These are phyloP conservation scores for Leptinotarsa tumamoca DNA, from an alignment of 2,888 invertebrate species.

Conservation along the genomic window DNA sequence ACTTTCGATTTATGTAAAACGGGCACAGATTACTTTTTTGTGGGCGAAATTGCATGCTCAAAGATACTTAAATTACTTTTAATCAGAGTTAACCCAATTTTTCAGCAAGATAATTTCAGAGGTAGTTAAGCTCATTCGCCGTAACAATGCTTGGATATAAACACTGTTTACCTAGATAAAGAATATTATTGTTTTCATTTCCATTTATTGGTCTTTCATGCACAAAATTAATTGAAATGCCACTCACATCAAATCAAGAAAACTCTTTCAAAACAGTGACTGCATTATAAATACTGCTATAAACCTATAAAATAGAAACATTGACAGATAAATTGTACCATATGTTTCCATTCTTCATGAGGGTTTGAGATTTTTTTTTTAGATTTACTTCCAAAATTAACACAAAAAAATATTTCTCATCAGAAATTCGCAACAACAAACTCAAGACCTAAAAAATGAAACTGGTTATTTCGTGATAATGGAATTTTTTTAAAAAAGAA, in stretches of 20 bases:
- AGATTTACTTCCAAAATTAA: no score
- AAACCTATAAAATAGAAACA: no score
- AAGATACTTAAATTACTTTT: conserved; percentile 54
- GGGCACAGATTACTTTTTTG: conserved; percentile 52
- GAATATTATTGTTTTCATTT: conserved; percentile 2
- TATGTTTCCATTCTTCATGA: no score
- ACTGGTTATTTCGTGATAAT: no score
- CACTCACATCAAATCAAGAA: not conserved
- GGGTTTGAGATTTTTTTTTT: no score
- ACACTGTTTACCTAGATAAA: conserved; percentile 22
- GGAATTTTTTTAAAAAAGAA: fast-evolving
- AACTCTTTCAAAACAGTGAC: no score
- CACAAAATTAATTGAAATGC: not conserved
- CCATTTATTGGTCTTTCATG: conserved; percentile 4
- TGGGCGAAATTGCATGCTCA: conserved; percentile 56
- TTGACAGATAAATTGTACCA: no score
- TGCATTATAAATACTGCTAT: no score
- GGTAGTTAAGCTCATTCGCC: conserved; percentile 25
- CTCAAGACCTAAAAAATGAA: no score
- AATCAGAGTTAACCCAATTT: conserved; percentile 54
- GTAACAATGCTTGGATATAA: conserved; percentile 24
- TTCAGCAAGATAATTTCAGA: conserved; percentile 29
- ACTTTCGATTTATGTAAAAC: conserved; percentile 45
- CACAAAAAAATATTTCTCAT: no score
- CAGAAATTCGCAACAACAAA: no score